Base-by-base conservation (phyloP, 2,888 invertebrate species). In the Tetropium fuscum region DNA sequence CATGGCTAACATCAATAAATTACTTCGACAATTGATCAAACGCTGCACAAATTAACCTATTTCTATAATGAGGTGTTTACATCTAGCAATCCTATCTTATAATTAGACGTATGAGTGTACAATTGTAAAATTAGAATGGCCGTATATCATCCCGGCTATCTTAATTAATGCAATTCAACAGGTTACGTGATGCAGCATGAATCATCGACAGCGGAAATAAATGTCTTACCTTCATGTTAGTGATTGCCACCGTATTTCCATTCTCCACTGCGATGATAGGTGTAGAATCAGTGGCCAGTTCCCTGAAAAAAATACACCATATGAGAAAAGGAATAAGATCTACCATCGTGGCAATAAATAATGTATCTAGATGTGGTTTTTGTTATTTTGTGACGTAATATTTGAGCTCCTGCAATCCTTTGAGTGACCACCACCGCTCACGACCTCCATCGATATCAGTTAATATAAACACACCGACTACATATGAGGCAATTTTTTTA, bases 191-290 rank as follows among this genome's bases (percentile, higher is more conserved):
- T n/a, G n/a, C n/a, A n/a, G n/a, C n/a, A n/a, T n/a, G n/a, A n/a
- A n/a, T n/a, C n/a, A n/a, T n/a, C n/a, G n/a, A n/a, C n/a, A n/a
- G n/a, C n/a, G n/a, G n/a, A n/a, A n/a, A n/a, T n/a, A n/a, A 32
- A 16, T 32, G 2, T n/a, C 48, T 7, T 81, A 87, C 87, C 82
- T 87, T 88, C 8, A 86, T 79, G 74, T 88, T 88, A 2, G 87
- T 88, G 43, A 87, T 84, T 7, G 86, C 82, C 7, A 87, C 81
- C 10, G 84, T 84, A 49, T 82, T 81, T 19, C 80, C 80, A 66
- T 84, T 83, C 41, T 83, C 75, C 16, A 87, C 82, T 59, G 76
- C 76, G 1, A 87, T 83, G 5, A 83, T 79, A 36, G 84, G 80
- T 62, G 80, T 69, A 8, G 78, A 76, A 45, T 75, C 73, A 32